Percentiles rank a stretch among this genome's conserved stretches.
Conservation (phyloP, 1,140 invertebrate genomes). For the Cherax destructor region DNA sequence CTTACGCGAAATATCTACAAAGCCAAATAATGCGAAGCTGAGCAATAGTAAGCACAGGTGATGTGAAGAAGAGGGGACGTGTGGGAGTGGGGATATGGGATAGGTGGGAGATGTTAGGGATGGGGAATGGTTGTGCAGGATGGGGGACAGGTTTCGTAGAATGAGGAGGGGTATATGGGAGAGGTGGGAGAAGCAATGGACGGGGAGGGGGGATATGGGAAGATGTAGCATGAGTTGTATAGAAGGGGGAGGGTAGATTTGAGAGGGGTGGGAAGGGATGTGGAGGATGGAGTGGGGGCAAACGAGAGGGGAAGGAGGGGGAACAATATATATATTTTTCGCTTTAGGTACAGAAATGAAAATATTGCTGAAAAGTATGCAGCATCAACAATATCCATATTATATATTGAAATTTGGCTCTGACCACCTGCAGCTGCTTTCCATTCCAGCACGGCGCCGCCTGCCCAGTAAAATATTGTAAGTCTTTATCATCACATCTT, state of each 20-base stretch:
- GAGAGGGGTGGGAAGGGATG: no score
- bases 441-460: not conserved
- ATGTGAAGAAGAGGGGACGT: not conserved
- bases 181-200: no score
- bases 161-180: no score
- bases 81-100: no score
- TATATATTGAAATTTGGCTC: conserved; percentile 41
- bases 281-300: no score
- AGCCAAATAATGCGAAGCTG: not conserved
- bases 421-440: conserved; percentile 20
- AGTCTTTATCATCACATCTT: conserved; percentile 24
- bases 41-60: not conserved
- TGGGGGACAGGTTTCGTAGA: no score
- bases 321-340: conserved; percentile 6
- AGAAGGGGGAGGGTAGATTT: no score
- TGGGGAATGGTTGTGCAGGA: not conserved
- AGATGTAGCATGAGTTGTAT: no score
- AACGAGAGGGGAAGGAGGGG: not conserved
- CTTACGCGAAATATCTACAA: not conserved
- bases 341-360: conserved; percentile 30
- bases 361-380: conserved; percentile 41
- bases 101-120: not conserved
- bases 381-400: conserved; percentile 40
- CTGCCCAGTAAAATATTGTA: conserved; percentile 15
- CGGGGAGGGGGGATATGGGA: no score